A percentile compares a stretch with the other conserved stretches of the same genome.
Evolutionary conservation across 2,888 invertebrate genomes (phyloP).

Genomic region (Caenorhabditis drosophilae): DNA sequence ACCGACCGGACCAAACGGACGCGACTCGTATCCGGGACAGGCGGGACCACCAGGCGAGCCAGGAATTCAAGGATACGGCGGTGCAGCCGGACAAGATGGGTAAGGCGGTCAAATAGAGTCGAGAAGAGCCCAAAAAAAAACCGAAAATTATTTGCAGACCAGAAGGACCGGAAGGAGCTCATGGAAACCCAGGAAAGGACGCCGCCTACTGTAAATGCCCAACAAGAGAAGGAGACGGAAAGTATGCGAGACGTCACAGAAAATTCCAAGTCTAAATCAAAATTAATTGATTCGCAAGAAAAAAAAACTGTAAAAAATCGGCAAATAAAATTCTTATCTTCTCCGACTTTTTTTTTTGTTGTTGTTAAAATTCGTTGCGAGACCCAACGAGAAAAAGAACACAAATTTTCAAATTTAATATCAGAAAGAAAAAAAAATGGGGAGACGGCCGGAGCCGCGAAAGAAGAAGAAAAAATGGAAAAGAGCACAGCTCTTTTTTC

Average conservation of each 20-base stretch:
- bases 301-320: too few relatives aligned
- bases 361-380: too few relatives aligned
- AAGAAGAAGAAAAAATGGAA: too few relatives aligned
- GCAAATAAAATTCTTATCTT: too few relatives aligned
- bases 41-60: constrained; percentile 56
- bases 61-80: constrained; percentile 56
- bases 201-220: constrained; percentile 60
- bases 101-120: constrained; percentile 4
- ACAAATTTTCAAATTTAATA: too few relatives aligned
- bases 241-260: constrained; percentile 28
- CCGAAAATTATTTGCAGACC: constrained; percentile 26
- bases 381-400: too few relatives aligned
- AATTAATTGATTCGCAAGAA: too few relatives aligned
- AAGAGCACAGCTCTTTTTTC: too few relatives aligned
- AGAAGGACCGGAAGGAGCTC: constrained; percentile 48
- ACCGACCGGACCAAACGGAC: constrained; percentile 41
- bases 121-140: too few relatives aligned
- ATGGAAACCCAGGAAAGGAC: constrained; percentile 50
- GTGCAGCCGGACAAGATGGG: constrained; percentile 52
- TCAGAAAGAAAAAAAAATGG: too few relatives aligned
- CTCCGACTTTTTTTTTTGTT: too few relatives aligned
- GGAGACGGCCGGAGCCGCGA: too few relatives aligned
- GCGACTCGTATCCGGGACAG: constrained; percentile 50
- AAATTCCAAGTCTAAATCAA: constrained; percentile 35
- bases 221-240: constrained; percentile 31